These are phyloP conservation scores for Salmo trutta DNA, from an alignment of 2,797 vertebrate species.

Conservation along the genomic window DNA sequence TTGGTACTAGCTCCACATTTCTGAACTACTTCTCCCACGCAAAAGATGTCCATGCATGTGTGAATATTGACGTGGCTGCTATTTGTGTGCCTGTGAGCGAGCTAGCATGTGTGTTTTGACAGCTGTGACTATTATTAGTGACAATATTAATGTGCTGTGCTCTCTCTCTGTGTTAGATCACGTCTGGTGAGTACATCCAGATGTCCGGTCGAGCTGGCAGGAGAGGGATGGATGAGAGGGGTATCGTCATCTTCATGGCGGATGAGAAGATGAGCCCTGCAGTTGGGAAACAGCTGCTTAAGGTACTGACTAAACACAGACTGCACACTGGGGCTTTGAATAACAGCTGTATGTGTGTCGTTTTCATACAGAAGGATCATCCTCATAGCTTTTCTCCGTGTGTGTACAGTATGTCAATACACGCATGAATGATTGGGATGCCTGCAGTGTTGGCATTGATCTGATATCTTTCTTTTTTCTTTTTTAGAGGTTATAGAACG, in stretches of 20 bases:
- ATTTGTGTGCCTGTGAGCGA: too few relatives aligned
- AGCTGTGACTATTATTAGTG: background rate
- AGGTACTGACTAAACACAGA: constrained; percentile 74
- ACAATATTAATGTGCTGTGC: background rate
- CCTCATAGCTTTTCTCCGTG: background rate
- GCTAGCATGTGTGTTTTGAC: background rate
- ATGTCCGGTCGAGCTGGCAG: constrained; percentile 98
- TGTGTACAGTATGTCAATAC: background rate
- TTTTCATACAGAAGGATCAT: background rate
- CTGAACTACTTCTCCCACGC: too few relatives aligned
- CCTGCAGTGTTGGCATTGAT: background rate
- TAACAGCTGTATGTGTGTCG: background rate
- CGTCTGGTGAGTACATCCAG: constrained; percentile 98
- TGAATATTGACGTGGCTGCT: background rate
- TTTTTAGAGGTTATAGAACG: background rate
- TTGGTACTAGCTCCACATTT: too few relatives aligned
- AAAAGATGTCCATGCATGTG: too few relatives aligned
- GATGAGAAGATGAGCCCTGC: constrained; percentile 98
- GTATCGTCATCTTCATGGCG: constrained; percentile 98
- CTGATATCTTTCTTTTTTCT: background rate
- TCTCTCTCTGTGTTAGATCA: constrained; percentile 78
- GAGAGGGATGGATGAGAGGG: constrained; percentile 97
- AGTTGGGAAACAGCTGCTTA: constrained; percentile 93
- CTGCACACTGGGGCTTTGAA: background rate
- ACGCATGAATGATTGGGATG: background rate